These are phyloP conservation scores for Rhopalosiphum nymphaeae DNA, from an alignment of 2,888 invertebrate genomes.

Conservation along the genomic window DNA sequence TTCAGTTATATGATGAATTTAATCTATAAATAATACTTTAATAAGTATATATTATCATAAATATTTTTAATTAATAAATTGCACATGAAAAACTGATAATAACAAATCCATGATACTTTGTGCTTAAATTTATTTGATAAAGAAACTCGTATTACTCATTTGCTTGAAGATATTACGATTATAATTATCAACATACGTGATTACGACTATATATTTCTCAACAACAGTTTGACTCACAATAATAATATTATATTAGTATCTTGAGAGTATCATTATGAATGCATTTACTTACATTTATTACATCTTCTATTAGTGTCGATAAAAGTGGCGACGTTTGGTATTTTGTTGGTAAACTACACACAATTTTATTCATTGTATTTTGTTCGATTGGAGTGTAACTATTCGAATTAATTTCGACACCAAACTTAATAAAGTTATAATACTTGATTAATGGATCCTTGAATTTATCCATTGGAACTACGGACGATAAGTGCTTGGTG, in stretches of 20 bases:
- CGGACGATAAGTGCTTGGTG: not conserved
- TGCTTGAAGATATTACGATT: not conserved
- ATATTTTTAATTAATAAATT: not conserved
- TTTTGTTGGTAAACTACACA: not conserved
- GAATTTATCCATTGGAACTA: not conserved
- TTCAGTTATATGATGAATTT: not conserved
- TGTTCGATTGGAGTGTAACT: not conserved
- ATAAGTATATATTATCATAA: not conserved
- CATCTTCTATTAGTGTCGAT: not conserved
- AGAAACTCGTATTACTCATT: not conserved
- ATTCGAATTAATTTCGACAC: not conserved
- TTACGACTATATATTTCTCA: not conserved
- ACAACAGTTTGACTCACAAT: not conserved
- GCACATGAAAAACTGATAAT: not conserved
- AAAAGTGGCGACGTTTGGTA: not conserved
- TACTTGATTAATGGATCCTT: not conserved
- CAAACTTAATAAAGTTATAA: not conserved
- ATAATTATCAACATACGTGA: not conserved
- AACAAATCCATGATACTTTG: not conserved
- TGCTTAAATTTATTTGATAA: no score
- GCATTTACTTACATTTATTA: not conserved
- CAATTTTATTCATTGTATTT: not conserved
- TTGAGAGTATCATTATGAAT: not conserved
- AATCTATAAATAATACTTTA: not conserved
- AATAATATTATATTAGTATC: not conserved